Evolutionary conservation across 2,888 invertebrate genomes (phyloP).

Genomic region (Drosophila algonquin): DNA sequence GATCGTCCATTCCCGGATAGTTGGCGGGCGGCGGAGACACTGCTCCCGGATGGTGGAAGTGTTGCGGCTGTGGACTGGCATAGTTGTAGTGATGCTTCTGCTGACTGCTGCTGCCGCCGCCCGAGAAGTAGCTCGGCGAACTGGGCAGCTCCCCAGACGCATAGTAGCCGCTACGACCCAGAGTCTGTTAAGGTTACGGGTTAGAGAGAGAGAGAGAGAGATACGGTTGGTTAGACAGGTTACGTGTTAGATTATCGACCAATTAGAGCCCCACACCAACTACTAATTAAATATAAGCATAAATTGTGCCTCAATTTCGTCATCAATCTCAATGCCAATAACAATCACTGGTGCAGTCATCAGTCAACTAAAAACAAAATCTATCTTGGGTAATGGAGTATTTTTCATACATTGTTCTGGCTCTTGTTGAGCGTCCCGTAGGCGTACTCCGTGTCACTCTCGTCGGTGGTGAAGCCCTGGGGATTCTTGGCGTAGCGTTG

Average conservation of each 20-base stretch:
- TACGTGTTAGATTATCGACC: conserved; percentile 45
- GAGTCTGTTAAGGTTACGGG: conserved; percentile 76
- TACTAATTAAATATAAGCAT: conserved; percentile 33
- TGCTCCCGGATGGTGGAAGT: conserved; percentile 83
- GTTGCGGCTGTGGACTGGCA: conserved; percentile 80
- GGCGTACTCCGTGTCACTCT: conserved; percentile 87
- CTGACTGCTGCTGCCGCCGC: conserved; percentile 58
- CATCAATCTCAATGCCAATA: conserved; percentile 62
- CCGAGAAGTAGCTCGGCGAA: conserved; percentile 81
- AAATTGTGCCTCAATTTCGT: conserved; percentile 41
- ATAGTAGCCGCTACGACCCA: conserved; percentile 81
- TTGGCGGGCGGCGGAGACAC: conserved; percentile 81
- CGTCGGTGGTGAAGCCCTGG: conserved; percentile 85
- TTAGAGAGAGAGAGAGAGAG: conserved; percentile 55
- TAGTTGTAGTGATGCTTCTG: conserved; percentile 80
- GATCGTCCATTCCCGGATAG: conserved; percentile 72
- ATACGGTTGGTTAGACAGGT: conserved; percentile 61
- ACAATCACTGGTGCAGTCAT: conserved; percentile 38
- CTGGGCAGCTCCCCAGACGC: conserved; percentile 79
- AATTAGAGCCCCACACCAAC: conserved; percentile 49
- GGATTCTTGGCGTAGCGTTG: conserved; percentile 91
- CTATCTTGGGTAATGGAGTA: conserved; percentile 18
- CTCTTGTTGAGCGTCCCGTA: conserved; percentile 80
- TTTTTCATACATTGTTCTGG: conserved; percentile 82
- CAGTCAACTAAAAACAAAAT: conserved; percentile 18